phyloP scores from a whole-genome alignment of 2,888 invertebrate species.

The Omphaloscelis lunosa region DNA sequence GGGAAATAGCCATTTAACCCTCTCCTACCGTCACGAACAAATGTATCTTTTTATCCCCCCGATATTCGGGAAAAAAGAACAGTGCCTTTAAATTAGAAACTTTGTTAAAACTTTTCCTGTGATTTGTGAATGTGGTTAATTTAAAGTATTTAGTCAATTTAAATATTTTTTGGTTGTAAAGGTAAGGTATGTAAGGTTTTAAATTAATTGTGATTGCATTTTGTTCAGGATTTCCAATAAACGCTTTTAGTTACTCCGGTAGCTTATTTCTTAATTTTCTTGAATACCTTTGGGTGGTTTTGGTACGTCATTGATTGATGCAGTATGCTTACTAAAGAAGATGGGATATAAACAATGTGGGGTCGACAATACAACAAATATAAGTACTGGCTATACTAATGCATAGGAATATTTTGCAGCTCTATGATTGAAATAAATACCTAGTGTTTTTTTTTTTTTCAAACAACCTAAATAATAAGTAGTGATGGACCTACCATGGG shows the following conservation, averaged over 20 bases:
- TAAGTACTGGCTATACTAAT: too few species aligned
- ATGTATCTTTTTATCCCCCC: slow-evolving; percentile 76
- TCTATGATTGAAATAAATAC: too few species aligned
- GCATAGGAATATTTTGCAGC: too few species aligned
- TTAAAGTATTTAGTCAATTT: slow-evolving; percentile 59
- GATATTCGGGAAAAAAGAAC: slow-evolving; percentile 68
- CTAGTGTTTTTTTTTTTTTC: too few species aligned
- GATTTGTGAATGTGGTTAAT: slow-evolving; percentile 67
- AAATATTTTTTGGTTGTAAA: slow-evolving; percentile 31
- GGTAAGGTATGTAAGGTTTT: slow-evolving; percentile 27
- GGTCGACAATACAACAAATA: too few species aligned
- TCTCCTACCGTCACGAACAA: slow-evolving; percentile 76
- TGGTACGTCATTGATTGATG: neutral
- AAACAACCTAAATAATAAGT: too few species aligned
- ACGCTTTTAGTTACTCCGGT: neutral
- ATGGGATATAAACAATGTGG: neutral
- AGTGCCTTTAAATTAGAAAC: slow-evolving; percentile 66
- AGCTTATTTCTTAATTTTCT: neutral
- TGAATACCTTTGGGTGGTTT: neutral
- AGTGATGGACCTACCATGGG: too few species aligned
- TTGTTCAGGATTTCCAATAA: neutral
- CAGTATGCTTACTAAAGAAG: neutral
- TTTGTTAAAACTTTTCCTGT: slow-evolving; percentile 62
- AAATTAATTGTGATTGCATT: slow-evolving; percentile 6
- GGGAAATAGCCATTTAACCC: slow-evolving; percentile 83